Conservation (phyloP, 2,888 invertebrate species). For the Andrena marginata region DNA sequence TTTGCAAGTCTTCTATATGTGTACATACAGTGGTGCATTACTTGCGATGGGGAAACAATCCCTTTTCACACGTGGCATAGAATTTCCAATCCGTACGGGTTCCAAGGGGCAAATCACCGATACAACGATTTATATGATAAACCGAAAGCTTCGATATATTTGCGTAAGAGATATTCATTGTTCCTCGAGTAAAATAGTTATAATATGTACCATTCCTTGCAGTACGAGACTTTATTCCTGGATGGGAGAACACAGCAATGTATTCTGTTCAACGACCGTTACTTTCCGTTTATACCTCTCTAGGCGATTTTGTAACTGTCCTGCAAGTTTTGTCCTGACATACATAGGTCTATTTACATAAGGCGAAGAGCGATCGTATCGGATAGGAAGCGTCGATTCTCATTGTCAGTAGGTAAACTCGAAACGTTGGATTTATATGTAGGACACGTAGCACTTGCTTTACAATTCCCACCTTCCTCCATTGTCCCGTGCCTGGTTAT, state of each 20-base stretch:
- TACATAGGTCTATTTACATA: neutral
- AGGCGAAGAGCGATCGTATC: neutral
- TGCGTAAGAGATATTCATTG: too few relatives aligned
- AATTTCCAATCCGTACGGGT: too few relatives aligned
- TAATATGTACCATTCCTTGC: neutral
- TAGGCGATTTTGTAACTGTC: neutral
- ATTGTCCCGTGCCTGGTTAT: neutral
- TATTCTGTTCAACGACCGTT: conserved; percentile 9
- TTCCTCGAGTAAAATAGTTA: neutral
- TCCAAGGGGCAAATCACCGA: too few relatives aligned
- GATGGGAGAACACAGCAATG: neutral
- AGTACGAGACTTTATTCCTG: neutral
- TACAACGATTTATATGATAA: too few relatives aligned
- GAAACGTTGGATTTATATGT: neutral
- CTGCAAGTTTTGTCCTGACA: neutral
- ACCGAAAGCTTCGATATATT: too few relatives aligned
- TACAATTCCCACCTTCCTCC: neutral
- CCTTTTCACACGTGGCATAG: too few relatives aligned
- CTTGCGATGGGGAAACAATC: too few relatives aligned
- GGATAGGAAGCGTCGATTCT: conserved; percentile 3
- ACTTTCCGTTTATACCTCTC: neutral
- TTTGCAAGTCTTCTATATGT: too few relatives aligned
- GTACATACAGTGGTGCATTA: too few relatives aligned
- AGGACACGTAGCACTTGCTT: neutral
- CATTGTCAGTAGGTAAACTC: neutral